Percentiles rank a stretch among this genome's conserved stretches.
Conservation (phyloP, 2,888 invertebrate genomes). For the Phortica okadai region DNA sequence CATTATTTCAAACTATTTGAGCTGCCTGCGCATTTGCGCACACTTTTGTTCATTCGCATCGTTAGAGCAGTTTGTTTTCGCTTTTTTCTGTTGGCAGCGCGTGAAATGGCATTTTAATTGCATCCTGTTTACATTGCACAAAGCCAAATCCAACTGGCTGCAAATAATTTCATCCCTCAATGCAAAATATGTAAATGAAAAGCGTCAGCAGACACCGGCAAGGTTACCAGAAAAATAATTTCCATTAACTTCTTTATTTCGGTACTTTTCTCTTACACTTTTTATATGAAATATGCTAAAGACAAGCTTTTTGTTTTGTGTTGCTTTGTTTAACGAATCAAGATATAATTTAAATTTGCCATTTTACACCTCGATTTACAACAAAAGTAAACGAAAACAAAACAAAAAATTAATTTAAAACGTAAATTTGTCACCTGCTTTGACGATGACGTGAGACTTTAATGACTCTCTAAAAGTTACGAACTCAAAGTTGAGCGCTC, state of each 20-base stretch:
- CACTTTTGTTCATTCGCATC: slow-evolving; percentile 22
- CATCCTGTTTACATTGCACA: slow-evolving; percentile 46
- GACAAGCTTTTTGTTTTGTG: background rate
- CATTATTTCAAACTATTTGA: slow-evolving; percentile 27
- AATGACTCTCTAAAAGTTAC: slow-evolving; percentile 58
- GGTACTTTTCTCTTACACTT: background rate
- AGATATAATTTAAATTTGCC: slow-evolving; percentile 10
- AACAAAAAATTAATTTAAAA: slow-evolving; percentile 37
- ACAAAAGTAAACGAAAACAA: background rate
- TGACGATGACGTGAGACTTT: slow-evolving; percentile 62
- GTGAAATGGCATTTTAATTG: slow-evolving; percentile 67
- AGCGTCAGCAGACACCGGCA: background rate
- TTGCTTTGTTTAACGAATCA: background rate
- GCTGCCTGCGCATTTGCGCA: slow-evolving; percentile 37
- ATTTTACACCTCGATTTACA: background rate
- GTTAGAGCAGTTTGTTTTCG: slow-evolving; percentile 20
- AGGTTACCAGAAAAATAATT: background rate
- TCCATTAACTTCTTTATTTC: background rate
- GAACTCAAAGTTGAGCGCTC: slow-evolving; percentile 50
- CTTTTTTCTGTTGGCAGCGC: slow-evolving; percentile 16
- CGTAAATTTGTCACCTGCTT: slow-evolving; percentile 68
- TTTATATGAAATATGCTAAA: background rate
- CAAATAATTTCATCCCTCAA: slow-evolving; percentile 57
- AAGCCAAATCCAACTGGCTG: slow-evolving; percentile 57
- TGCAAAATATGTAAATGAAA: slow-evolving; percentile 46